phyloP scores from a whole-genome alignment of 2,113 vertebrate species.

The Sapajus apella region DNA sequence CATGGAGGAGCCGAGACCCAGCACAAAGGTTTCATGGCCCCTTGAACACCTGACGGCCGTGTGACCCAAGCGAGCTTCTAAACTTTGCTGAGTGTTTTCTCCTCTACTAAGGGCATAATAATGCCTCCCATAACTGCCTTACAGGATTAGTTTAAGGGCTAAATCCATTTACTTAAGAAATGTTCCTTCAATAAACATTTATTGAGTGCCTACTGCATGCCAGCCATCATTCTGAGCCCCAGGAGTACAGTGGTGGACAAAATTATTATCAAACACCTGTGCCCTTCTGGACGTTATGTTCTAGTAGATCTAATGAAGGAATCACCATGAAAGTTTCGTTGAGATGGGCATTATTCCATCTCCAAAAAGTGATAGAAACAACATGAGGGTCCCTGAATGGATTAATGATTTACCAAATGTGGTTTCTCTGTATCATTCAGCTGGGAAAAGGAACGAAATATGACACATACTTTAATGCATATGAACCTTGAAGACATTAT shows the following conservation, averaged over 20 bases:
- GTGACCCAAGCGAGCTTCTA: neutral
- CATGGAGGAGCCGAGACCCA: neutral
- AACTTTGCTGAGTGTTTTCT: neutral
- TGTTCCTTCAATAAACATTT: neutral
- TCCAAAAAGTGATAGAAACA: accelerated
- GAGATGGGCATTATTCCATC: neutral
- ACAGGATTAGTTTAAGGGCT: neutral
- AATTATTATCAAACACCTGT: neutral
- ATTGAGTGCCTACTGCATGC: neutral
- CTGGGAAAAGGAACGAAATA: too few relatives aligned
- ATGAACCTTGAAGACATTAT: neutral
- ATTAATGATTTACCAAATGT: neutral
- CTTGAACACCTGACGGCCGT: too few relatives aligned
- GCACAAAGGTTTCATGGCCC: accelerated
- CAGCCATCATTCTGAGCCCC: neutral
- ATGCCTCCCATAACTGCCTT: neutral
- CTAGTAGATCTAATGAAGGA: too few relatives aligned
- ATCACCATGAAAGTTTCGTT: neutral
- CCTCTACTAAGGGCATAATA: neutral
- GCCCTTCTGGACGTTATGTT: neutral
- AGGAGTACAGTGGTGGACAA: accelerated
- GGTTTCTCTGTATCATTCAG: neutral
- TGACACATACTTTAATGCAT: too few relatives aligned
- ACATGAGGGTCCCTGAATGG: too few relatives aligned
- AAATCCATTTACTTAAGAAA: neutral